Evolutionary conservation across 2,888 invertebrate species (phyloP).

Genomic region (Hymenopus coronatus): DNA sequence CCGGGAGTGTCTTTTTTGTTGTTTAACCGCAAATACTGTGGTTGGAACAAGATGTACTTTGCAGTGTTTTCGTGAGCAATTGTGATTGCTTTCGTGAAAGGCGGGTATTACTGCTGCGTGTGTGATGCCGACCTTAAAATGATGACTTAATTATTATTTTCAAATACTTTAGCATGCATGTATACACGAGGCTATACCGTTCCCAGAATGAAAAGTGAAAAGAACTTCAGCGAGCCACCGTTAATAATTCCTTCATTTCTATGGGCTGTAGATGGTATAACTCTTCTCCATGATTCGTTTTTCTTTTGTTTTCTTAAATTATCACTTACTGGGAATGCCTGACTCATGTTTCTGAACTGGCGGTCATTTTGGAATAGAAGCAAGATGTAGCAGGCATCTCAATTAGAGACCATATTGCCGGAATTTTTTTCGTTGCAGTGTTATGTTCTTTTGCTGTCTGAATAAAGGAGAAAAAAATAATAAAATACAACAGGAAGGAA

Average conservation of each 20-base stretch:
- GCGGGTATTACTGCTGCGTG: neutral
- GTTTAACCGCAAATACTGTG: neutral
- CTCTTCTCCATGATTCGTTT: neutral
- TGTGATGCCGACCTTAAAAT: neutral
- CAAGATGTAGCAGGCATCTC: neutral
- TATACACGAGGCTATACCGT: neutral
- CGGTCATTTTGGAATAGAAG: neutral
- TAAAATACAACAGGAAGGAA: neutral
- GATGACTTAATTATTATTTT: neutral
- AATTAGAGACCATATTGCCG: slow-evolving; percentile 12
- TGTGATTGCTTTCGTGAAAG: neutral
- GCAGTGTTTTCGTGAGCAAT: neutral
- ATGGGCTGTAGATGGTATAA: neutral
- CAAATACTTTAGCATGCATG: neutral
- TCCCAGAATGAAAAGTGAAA: neutral
- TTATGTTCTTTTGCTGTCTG: neutral
- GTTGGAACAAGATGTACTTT: neutral
- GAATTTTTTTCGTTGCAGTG: neutral
- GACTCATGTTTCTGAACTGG: neutral
- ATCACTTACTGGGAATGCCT: neutral
- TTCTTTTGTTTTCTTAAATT: neutral
- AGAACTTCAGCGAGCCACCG: neutral
- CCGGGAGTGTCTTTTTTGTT: neutral
- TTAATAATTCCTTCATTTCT: neutral
- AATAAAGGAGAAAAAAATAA: neutral